These are phyloP conservation scores for Adelosebastes latens DNA, from an alignment of 2,797 vertebrate genomes.

Conservation along the genomic window DNA sequence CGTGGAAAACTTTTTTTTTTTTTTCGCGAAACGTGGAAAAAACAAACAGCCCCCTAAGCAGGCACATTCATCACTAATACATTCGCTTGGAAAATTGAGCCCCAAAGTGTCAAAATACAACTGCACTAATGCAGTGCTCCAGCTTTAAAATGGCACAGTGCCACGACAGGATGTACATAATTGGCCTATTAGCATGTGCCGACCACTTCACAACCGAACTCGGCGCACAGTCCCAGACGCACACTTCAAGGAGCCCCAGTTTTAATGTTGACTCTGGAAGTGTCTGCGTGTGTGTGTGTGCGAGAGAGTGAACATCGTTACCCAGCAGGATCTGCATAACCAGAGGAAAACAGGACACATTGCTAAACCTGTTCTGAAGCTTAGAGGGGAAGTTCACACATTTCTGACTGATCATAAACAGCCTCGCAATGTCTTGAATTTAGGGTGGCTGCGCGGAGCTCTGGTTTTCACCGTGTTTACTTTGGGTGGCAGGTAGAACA, in stretches of 20 bases:
- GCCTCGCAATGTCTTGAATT: conserved; percentile 50
- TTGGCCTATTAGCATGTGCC: conserved; percentile 86
- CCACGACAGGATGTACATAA: conserved; percentile 84
- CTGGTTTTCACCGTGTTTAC: conserved; percentile 51
- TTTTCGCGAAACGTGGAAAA: conserved; percentile 77
- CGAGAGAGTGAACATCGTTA: conserved; percentile 67
- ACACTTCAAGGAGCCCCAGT: conserved; percentile 81
- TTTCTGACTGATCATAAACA: conserved; percentile 79
- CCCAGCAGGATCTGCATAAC: conserved; percentile 73
- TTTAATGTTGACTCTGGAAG: conserved; percentile 81
- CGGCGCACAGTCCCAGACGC: conserved; percentile 81
- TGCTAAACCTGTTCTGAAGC: conserved; percentile 74
- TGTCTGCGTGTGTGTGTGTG: conserved; percentile 49
- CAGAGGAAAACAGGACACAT: conserved; percentile 76
- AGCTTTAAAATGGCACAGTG: conserved; percentile 82
- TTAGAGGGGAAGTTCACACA: conserved; percentile 69
- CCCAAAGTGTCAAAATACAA: conserved; percentile 85
- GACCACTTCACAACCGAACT: conserved; percentile 85
- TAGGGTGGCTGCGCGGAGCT: conserved; percentile 40
- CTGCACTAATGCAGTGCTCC: conserved; percentile 80
- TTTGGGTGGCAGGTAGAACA: conserved; percentile 39
- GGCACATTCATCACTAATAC: conserved; percentile 91
- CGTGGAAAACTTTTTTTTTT: conserved; percentile 80
- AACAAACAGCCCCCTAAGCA: conserved; percentile 90
- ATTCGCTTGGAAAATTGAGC: conserved; percentile 88